A percentile compares a stretch with the other conserved stretches of the same genome.
Evolutionary conservation across 2,797 vertebrate species (phyloP).

Genomic region (Poeciliopsis infans): DNA sequence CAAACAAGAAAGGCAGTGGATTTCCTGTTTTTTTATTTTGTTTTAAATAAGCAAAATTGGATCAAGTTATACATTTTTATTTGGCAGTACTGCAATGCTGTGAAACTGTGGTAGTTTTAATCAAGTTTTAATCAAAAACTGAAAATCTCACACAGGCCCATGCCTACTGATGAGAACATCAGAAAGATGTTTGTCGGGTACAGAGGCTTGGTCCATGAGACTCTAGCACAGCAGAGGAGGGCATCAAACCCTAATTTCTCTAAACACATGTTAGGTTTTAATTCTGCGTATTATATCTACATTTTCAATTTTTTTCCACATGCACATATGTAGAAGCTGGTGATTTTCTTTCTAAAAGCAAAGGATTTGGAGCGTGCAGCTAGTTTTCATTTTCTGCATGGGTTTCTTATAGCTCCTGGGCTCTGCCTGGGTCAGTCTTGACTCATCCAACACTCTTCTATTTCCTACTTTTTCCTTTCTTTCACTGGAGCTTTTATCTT

Average conservation of each 20-base stretch:
- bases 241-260: not conserved
- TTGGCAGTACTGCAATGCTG: not conserved
- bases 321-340: not conserved
- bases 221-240: not conserved
- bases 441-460: slow-evolving; percentile 16
- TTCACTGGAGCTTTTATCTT: slow-evolving; percentile 36
- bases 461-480: slow-evolving; percentile 31
- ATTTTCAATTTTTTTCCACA: not conserved
- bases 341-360: not conserved
- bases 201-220: not conserved
- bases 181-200: not conserved
- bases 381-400: not conserved
- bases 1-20: no score
- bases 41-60: not conserved
- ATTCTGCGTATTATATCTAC: not conserved
- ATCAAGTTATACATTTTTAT: not conserved
- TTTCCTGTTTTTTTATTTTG: not conserved
- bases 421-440: slow-evolving; percentile 15
- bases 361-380: not conserved
- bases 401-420: slow-evolving; percentile 16
- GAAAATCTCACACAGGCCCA: not conserved
- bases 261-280: not conserved
- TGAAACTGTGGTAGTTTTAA: not conserved
- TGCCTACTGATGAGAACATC: not conserved
- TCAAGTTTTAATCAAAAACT: slow-evolving; percentile 7